phyloP scores from a whole-genome alignment of 2,888 invertebrate species.

The Cynaeus angustus region DNA sequence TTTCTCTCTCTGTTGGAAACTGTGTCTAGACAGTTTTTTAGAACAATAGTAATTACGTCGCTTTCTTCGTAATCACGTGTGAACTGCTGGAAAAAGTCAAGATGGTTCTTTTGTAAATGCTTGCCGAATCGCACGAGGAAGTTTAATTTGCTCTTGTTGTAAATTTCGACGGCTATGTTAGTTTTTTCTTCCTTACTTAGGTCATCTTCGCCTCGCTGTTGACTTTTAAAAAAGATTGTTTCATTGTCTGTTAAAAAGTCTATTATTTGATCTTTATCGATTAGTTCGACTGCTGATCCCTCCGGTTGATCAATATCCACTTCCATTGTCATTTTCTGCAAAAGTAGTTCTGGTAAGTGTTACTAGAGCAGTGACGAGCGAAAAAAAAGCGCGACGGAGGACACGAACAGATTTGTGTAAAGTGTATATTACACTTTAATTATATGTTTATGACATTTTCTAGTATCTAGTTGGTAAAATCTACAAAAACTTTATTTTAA shows the following conservation, averaged over 20 bases:
- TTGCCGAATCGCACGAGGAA: constrained; percentile 88
- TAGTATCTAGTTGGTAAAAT: too few species aligned
- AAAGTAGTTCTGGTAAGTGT: constrained; percentile 19
- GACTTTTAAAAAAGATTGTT: constrained; percentile 84
- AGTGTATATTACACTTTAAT: too few species aligned
- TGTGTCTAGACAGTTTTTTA: constrained; percentile 74
- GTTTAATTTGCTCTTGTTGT: constrained; percentile 78
- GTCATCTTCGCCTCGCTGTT: constrained; percentile 87
- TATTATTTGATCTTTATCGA: constrained; percentile 73
- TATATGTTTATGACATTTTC: too few species aligned
- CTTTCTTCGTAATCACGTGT: constrained; percentile 66
- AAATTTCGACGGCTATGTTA: constrained; percentile 78
- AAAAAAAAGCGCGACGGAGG: background rate
- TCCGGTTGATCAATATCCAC: constrained; percentile 32
- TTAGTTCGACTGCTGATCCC: constrained; percentile 13
- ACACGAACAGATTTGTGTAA: too few species aligned
- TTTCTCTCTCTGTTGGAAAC: constrained; percentile 65
- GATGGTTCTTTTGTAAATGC: constrained; percentile 79
- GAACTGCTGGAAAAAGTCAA: constrained; percentile 79
- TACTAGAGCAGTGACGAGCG: background rate
- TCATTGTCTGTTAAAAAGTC: constrained; percentile 77
- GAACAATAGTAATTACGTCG: constrained; percentile 78
- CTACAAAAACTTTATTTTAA: too few species aligned
- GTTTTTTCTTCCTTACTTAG: constrained; percentile 81
- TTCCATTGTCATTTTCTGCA: constrained; percentile 48